Conservation (phyloP, 2,888 invertebrate species). For the Saturnia pavonia region DNA sequence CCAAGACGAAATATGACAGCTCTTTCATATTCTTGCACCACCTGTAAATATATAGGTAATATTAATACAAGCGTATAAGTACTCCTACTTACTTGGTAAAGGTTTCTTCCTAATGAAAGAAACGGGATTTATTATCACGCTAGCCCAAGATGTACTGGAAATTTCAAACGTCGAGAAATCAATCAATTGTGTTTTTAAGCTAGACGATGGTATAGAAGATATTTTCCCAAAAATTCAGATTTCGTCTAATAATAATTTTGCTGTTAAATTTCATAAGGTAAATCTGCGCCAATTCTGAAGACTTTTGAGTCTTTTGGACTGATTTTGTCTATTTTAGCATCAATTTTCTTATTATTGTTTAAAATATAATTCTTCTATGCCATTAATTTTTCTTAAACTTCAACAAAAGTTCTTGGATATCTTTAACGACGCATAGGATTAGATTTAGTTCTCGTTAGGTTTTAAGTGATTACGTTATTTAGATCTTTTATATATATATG, state of each 20-base stretch:
- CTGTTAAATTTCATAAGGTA: not conserved
- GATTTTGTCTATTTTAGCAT: too few relatives aligned
- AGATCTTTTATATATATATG: too few relatives aligned
- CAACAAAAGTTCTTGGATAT: too few relatives aligned
- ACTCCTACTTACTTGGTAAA: not conserved
- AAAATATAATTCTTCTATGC: too few relatives aligned
- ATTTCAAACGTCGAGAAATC: not conserved
- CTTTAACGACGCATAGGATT: too few relatives aligned
- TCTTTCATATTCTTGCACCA: slow-evolving; percentile 97
- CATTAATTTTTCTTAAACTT: too few relatives aligned
- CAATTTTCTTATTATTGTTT: too few relatives aligned
- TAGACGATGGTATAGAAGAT: not conserved
- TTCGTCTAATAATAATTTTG: too few relatives aligned
- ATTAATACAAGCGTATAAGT: not conserved
- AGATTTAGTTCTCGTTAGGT: too few relatives aligned
- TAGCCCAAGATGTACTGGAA: not conserved
- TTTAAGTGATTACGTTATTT: too few relatives aligned
- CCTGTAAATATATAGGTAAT: slow-evolving; percentile 81
- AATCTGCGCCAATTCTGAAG: too few relatives aligned
- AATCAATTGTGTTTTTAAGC: not conserved
- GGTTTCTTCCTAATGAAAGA: not conserved
- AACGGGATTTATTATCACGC: not conserved
- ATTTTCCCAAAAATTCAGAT: not conserved
- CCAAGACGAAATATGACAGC: slow-evolving; percentile 97
- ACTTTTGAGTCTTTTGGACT: too few relatives aligned